Evolutionary conservation across 2,113 vertebrate genomes (phyloP).

Genomic region (Chaetops frenatus): DNA sequence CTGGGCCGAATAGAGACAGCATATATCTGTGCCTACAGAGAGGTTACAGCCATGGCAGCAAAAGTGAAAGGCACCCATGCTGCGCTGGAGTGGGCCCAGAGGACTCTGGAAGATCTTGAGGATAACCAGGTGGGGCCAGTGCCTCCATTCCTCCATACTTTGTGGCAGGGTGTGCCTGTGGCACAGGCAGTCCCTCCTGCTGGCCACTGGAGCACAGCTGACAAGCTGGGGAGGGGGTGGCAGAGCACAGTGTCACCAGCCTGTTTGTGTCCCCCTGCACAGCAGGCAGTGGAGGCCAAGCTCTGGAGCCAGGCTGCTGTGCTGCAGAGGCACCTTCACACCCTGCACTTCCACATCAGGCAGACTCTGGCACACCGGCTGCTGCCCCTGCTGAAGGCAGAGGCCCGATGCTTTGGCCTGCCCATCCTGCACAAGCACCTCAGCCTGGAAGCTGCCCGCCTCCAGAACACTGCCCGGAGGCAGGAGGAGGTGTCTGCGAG

Average conservation of each 20-base stretch:
- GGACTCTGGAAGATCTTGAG: not conserved
- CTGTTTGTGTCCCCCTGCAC: not conserved
- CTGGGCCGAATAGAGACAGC: not conserved
- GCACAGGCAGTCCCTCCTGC: not conserved
- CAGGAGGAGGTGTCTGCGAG: not conserved
- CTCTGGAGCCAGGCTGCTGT: not conserved
- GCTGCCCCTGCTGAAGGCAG: not conserved
- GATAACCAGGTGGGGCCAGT: slow-evolving; percentile 11
- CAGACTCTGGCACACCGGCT: not conserved
- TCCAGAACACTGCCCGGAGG: not conserved
- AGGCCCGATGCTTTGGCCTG: not conserved
- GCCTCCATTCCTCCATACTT: not conserved
- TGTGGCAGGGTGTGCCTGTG: not conserved
- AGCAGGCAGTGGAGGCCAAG: not conserved
- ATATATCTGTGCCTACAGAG: not conserved
- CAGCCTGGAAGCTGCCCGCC: not conserved
- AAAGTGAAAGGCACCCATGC: not conserved
- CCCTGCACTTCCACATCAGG: accelerated
- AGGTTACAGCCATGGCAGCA: not conserved
- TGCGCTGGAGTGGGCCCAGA: not conserved
- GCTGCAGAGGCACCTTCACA: not conserved
- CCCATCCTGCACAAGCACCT: not conserved
- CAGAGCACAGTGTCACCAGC: not conserved
- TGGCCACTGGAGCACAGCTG: not conserved
- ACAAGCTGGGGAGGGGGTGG: not conserved